These are phyloP conservation scores for Pyxicephalus adspersus DNA, from an alignment of 2,113 vertebrate genomes.

Conservation along the genomic window DNA sequence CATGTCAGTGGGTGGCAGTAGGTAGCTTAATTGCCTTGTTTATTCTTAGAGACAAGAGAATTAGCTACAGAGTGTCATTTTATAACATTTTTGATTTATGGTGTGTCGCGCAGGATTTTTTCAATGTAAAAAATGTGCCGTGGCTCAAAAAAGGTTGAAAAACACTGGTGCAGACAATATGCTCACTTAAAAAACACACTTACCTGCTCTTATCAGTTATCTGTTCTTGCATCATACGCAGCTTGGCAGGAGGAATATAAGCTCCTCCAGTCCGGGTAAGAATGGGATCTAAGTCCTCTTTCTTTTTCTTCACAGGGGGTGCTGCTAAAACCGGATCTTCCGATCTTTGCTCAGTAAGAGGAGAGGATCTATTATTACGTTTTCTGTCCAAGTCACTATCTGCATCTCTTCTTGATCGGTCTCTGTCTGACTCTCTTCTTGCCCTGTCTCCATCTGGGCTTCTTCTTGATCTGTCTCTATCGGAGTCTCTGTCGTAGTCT, in stretches of 20 bases:
- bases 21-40: too few relatives aligned
- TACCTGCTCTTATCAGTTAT: conserved; percentile 97
- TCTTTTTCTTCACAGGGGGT: conserved; percentile 86
- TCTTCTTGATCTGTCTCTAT: conserved; percentile 27
- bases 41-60: too few relatives aligned
- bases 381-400: conserved; percentile 62
- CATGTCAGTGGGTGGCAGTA: too few relatives aligned
- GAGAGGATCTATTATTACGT: conserved; percentile 73
- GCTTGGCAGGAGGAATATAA: conserved; percentile 95
- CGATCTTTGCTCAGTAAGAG: conserved; percentile 70
- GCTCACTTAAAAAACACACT: conserved; percentile 18
- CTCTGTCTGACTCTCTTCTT: conserved; percentile 53
- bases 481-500: neutral
- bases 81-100: too few relatives aligned
- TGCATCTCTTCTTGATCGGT: conserved; percentile 68
- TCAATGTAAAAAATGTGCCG: too few relatives aligned
- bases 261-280: conserved; percentile 94
- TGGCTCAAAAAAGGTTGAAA: too few relatives aligned
- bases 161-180: neutral
- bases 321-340: conserved; percentile 68
- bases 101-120: too few relatives aligned
- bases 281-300: conserved; percentile 92
- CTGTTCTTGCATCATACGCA: conserved; percentile 97
- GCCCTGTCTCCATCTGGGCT: too few relatives aligned
- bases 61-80: too few relatives aligned